These are phyloP conservation scores for Eufriesea mexicana DNA, from an alignment of 1,140 invertebrate species.

Conservation along the genomic window DNA sequence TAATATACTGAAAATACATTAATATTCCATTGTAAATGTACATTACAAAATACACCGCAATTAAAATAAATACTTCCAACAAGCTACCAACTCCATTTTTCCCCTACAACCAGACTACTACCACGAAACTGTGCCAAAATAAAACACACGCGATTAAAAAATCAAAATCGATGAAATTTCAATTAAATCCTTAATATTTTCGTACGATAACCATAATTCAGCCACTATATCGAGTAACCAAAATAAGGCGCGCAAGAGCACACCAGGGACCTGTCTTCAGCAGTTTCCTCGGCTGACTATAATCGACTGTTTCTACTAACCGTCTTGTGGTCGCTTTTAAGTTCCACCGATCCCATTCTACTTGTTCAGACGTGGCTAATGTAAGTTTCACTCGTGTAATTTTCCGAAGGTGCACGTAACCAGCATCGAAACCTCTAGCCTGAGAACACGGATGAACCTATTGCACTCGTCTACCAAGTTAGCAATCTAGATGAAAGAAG, in stretches of 20 bases:
- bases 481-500: no score
- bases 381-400: not conserved
- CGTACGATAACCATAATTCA: not conserved
- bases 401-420: not conserved
- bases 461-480: no score
- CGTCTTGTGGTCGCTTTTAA: conserved; percentile 16
- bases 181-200: not conserved
- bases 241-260: not conserved
- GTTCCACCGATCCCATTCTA: conserved; percentile 2
- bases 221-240: not conserved
- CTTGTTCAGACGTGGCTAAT: not conserved
- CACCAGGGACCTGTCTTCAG: not conserved
- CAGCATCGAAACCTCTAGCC: no score
- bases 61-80: no score
- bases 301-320: conserved; percentile 37
- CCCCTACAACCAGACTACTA: no score
- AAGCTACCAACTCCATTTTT: no score
- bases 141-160: not conserved
- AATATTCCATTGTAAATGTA: no score
- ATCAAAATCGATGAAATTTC: not conserved
- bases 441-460: no score
- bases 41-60: no score
- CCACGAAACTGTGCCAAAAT: no score
- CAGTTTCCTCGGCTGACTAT: conserved; percentile 22
- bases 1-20: no score